Evolutionary conservation across 2,797 vertebrate genomes (phyloP), one percentile per base, ranked within the genome.

Genomic region (Prionace glauca): DNA sequence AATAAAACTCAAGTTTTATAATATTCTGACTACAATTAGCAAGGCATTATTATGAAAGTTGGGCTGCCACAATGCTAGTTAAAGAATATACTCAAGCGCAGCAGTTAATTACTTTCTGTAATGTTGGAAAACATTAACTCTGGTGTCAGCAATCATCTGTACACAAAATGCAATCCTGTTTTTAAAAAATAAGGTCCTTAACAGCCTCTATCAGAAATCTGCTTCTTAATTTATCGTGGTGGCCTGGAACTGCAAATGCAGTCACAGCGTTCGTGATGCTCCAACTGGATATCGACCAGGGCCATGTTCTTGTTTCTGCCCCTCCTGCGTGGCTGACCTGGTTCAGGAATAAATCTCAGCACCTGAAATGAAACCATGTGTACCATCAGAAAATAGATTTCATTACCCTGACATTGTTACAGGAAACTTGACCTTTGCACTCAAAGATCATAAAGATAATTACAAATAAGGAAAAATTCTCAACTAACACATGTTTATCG

Each of bases 201-300:
- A 95, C 96, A 95, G 96, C 96, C 96, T 95, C 96, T 84, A 95
- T 96, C 74, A 94, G 74, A 71, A 79, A 93, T 32, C 32, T 87
- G 95, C 87, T 0, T 45, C 18, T 96, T 2, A 71, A 95, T 96
- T 98, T 98, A 99, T 98, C 99, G 99, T 0, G 99, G 99, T 74
- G 99, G 98, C 96, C 98, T 98, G 95, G 98, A 98, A 96, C 98
- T 98, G 98, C 99, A 99, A 96, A 97, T 96, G 95, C 99, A 99
- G 96, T 99, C 98, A 18, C 99, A 99, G 50, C 97, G 98, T 96
- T 99, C 99, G 1, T 99, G 99, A 96, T 99, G 99, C 22, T 98
- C 98, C 97, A 99, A 97, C 95, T 98, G 98, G 97, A 99, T 98
- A 96, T 99, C 99, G 16, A 98, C 97, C 50, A 99, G 97, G 95